These are phyloP conservation scores for Aporrectodea caliginosa DNA, from an alignment of 1,140 invertebrate genomes.

Conservation along the genomic window DNA sequence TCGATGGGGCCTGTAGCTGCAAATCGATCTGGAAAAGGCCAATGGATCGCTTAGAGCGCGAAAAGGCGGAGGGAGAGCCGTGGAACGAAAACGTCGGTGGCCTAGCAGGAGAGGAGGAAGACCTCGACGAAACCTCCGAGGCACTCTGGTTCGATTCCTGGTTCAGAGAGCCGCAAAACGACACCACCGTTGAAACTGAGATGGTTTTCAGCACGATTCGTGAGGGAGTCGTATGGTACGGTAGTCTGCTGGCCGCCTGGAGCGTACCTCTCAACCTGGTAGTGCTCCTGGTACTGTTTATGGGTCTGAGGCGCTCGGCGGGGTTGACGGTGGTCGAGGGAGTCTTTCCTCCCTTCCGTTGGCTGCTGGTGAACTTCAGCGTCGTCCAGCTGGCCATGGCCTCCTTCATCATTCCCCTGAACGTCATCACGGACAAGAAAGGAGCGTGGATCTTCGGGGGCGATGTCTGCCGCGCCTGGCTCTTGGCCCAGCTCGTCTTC, in stretches of 20 bases:
- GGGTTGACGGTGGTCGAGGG: not conserved
- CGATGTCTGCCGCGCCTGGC: not conserved
- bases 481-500: not conserved
- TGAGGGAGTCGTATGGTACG: not conserved
- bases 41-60: not conserved
- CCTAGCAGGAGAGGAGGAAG: not conserved
- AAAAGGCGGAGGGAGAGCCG: not conserved
- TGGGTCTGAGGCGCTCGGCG: not conserved
- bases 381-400: slow-evolving; percentile 1
- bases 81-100: not conserved
- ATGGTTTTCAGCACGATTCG: slow-evolving; percentile 2
- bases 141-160: not conserved
- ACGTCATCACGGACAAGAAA: not conserved
- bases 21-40: not conserved
- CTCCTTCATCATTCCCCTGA: slow-evolving; percentile 1
- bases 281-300: not conserved
- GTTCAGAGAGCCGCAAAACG: not conserved
- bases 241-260: slow-evolving; percentile 9
- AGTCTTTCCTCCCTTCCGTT: not conserved
- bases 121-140: not conserved
- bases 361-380: not conserved
- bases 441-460: slow-evolving; percentile 1
- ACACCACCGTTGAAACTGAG: not conserved
- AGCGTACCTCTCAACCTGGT: not conserved
- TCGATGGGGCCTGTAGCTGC: too few relatives aligned